Conservation (phyloP, 2,113 vertebrate genomes). For the Myocastor coypus region DNA sequence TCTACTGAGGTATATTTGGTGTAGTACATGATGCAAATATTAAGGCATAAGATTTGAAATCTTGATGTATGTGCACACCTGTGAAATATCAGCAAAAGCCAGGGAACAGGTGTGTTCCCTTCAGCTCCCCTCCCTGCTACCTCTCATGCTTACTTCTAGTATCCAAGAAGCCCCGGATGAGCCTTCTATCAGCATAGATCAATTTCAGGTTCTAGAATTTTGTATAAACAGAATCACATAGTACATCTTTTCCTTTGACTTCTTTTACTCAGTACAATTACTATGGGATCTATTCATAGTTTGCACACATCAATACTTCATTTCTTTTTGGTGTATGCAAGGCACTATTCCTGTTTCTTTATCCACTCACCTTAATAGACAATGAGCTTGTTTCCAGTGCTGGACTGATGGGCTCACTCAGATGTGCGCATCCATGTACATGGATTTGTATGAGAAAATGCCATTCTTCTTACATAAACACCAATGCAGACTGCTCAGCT, state of each 20-base stretch:
- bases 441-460: not conserved
- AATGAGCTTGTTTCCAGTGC: not conserved
- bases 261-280: not conserved
- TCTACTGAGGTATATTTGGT: not conserved
- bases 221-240: not conserved
- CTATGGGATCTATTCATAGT: not conserved
- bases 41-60: not conserved
- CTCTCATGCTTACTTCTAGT: rapidly evolving
- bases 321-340: not conserved
- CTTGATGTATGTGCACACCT: not conserved
- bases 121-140: not conserved
- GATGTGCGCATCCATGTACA: not conserved
- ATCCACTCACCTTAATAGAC: not conserved
- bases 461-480: not conserved
- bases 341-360: not conserved
- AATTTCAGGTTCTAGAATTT: constrained; percentile 29
- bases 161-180: not conserved
- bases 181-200: not conserved
- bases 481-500: not conserved
- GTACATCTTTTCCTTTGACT: not conserved
- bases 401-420: not conserved
- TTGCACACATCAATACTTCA: not conserved
- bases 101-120: not conserved
- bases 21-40: not conserved
- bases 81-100: not conserved